phyloP scores from a whole-genome alignment of 2,113 vertebrate species.

The Passerina amoena region DNA sequence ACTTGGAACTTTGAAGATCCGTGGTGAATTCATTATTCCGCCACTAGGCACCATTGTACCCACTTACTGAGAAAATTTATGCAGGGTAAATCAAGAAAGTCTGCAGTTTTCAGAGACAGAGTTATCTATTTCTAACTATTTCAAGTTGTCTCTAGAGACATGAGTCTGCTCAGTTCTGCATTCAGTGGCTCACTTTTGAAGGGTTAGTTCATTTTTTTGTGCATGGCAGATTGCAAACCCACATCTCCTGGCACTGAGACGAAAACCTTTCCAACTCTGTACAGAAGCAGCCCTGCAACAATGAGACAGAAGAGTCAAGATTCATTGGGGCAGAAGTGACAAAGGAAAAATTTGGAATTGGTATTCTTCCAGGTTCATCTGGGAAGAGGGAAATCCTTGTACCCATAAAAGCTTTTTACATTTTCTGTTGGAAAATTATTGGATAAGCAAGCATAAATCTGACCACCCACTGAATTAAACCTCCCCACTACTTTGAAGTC shows the following conservation, averaged over 20 bases:
- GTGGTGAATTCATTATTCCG: background rate
- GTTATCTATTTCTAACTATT: background rate
- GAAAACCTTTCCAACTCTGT: background rate
- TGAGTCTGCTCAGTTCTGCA: background rate
- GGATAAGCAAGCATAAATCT: background rate
- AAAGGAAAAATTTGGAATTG: background rate
- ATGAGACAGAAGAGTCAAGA: background rate
- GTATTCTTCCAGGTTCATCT: background rate
- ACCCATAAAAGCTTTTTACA: background rate
- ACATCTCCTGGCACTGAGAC: rapidly evolving
- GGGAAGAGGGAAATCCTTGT: background rate
- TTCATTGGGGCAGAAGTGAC: background rate
- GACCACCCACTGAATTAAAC: background rate
- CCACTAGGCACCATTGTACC: background rate
- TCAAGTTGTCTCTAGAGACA: background rate
- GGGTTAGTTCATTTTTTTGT: background rate
- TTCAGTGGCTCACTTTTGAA: background rate
- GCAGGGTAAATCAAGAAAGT: background rate
- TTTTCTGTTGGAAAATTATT: background rate
- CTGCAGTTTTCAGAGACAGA: background rate
- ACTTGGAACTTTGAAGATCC: background rate
- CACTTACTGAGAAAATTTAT: background rate
- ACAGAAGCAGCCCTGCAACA: background rate
- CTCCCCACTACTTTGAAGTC: background rate
- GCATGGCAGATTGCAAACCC: background rate